These are phyloP conservation scores for Pangasius larnaudii DNA, from an alignment of 2,797 vertebrate species.

Conservation along the genomic window DNA sequence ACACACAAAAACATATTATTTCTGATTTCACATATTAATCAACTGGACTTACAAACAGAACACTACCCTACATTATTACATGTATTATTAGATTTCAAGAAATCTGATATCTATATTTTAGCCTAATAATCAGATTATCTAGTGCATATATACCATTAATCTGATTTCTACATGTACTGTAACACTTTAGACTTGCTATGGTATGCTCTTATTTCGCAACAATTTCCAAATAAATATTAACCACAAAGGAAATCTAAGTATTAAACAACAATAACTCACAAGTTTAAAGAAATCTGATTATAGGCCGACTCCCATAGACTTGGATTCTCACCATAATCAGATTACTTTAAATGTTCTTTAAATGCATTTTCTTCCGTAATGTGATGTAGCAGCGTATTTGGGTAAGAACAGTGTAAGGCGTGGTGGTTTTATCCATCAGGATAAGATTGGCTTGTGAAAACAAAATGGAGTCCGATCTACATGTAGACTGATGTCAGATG, in stretches of 20 bases:
- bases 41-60: not conserved
- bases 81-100: not conserved
- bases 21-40: not conserved
- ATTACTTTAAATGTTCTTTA: not conserved
- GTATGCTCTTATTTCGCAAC: not conserved
- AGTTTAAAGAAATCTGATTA: too few species aligned
- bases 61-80: not conserved
- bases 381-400: too few species aligned
- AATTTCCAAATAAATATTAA: not conserved
- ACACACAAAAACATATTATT: slow-evolving; percentile 14
- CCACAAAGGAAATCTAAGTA: too few species aligned
- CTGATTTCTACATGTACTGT: not conserved
- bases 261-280: too few species aligned
- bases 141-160: not conserved
- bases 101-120: not conserved
- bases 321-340: not conserved
- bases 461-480: too few species aligned
- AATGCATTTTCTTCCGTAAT: not conserved
- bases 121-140: not conserved
- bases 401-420: too few species aligned
- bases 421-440: too few species aligned
- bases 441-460: too few species aligned
- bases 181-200: not conserved
- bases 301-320: too few species aligned
- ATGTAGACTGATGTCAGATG: too few species aligned